phyloP scores from a whole-genome alignment of 2,797 vertebrate species.

The Hylomyscus alleni region DNA sequence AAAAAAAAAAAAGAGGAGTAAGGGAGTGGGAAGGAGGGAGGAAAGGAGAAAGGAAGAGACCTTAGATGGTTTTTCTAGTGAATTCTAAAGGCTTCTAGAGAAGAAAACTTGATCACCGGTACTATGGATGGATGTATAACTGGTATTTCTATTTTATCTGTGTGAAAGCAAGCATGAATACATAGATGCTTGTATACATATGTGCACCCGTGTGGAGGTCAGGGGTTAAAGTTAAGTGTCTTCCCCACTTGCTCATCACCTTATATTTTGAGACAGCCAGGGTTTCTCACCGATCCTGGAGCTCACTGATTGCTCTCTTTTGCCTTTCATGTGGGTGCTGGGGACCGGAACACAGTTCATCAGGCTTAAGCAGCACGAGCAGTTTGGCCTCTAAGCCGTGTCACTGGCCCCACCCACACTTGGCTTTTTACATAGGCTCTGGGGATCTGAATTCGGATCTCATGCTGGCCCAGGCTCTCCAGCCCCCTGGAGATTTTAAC shows the following conservation, averaged over 20 bases:
- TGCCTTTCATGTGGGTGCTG: too few species aligned
- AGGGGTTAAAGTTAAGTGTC: too few species aligned
- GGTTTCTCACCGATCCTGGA: too few species aligned
- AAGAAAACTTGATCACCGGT: neutral
- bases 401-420: neutral
- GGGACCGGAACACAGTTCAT: neutral
- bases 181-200: neutral
- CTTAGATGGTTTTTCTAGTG: neutral
- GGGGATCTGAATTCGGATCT: neutral
- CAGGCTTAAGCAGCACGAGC: neutral
- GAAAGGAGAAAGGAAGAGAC: neutral
- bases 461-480: neutral
- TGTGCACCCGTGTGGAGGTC: too few species aligned
- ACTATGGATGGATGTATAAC: too few species aligned
- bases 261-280: too few species aligned
- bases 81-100: neutral
- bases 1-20: too few species aligned
- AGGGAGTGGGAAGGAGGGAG: neutral
- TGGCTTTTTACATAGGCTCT: neutral
- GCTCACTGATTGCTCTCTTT: too few species aligned
- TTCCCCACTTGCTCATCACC: too few species aligned
- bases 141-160: neutral
- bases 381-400: neutral
- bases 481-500: neutral
- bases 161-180: neutral